These are phyloP conservation scores for Gephyroberyx darwinii DNA, from an alignment of 2,797 vertebrate species.

Conservation along the genomic window DNA sequence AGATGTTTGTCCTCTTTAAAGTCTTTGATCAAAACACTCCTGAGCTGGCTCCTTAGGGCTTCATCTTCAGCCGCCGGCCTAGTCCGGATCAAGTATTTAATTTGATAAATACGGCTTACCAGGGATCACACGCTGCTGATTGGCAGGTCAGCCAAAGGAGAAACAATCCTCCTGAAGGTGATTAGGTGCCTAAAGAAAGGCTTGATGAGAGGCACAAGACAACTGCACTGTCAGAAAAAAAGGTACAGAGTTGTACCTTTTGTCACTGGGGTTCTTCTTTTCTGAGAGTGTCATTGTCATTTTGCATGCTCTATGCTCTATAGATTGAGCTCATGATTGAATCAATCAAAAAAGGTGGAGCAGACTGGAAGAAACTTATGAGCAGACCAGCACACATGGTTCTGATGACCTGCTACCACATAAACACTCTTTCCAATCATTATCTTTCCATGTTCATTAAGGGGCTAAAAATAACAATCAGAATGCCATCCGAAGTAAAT, in stretches of 20 bases:
- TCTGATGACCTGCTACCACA: background rate
- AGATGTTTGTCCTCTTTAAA: constrained; percentile 84
- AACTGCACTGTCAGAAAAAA: too few relatives aligned
- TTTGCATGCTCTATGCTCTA: constrained; percentile 83
- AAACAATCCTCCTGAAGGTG: constrained; percentile 79
- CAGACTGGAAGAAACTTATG: constrained; percentile 48
- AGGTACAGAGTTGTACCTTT: too few relatives aligned
- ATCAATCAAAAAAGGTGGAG: constrained; percentile 81
- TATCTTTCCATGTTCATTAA: too few relatives aligned
- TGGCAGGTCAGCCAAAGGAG: constrained; percentile 69
- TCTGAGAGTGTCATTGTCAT: constrained; percentile 86
- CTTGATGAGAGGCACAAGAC: constrained; percentile 83
- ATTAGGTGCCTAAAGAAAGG: constrained; percentile 89
- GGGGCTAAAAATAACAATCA: too few relatives aligned
- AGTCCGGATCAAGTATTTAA: constrained; percentile 87
- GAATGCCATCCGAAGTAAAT: too few relatives aligned
- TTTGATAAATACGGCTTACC: constrained; percentile 86
- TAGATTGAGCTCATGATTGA: constrained; percentile 77
- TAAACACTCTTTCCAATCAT: background rate
- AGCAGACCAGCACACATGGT: background rate
- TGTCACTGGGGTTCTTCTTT: too few relatives aligned
- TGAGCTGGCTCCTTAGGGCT: constrained; percentile 78
- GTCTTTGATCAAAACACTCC: constrained; percentile 84
- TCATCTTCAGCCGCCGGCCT: constrained; percentile 79
- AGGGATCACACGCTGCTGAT: constrained; percentile 69